A percentile compares a stretch with the other conserved stretches of the same genome.
Conservation (phyloP, 64 coral and sea anemone genomes). For the Trachythela sp. region DNA sequence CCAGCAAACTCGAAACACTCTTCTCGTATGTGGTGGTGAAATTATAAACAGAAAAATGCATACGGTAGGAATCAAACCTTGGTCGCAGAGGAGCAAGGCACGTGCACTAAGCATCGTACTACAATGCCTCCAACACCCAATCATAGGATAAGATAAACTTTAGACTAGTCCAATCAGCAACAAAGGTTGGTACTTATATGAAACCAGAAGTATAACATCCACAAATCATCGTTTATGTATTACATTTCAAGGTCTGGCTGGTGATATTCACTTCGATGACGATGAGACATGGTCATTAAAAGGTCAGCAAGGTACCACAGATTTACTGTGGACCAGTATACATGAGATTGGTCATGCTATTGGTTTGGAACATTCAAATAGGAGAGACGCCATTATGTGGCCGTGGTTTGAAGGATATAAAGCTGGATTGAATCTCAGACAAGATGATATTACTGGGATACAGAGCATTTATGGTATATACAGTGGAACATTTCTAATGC, state of each 20-base stretch:
- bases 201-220: neutral
- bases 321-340: constrained; percentile 60
- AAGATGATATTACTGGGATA: neutral
- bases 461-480: constrained; percentile 19
- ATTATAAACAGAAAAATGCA: too few relatives aligned
- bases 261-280: constrained; percentile 70
- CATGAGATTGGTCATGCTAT: constrained; percentile 72
- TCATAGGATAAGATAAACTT: too few relatives aligned
- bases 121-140: too few relatives aligned
- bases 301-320: constrained; percentile 18
- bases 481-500: too few relatives aligned
- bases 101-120: too few relatives aligned
- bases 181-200: neutral
- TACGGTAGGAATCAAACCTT: too few relatives aligned
- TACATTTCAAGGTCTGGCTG: constrained; percentile 32
- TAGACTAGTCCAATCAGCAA: too few relatives aligned
- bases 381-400: constrained; percentile 42
- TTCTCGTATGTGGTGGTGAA: too few relatives aligned
- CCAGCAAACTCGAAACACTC: too few relatives aligned
- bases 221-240: neutral
- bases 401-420: neutral
- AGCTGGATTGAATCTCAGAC: neutral
- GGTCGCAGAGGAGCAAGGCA: too few relatives aligned
- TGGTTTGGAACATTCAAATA: constrained; percentile 56
- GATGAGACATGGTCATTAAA: constrained; percentile 38